Evolutionary conservation across 2,113 vertebrate genomes (phyloP), one percentile per base, ranked within the genome.

Genomic region (Meleagris gallopavo): DNA sequence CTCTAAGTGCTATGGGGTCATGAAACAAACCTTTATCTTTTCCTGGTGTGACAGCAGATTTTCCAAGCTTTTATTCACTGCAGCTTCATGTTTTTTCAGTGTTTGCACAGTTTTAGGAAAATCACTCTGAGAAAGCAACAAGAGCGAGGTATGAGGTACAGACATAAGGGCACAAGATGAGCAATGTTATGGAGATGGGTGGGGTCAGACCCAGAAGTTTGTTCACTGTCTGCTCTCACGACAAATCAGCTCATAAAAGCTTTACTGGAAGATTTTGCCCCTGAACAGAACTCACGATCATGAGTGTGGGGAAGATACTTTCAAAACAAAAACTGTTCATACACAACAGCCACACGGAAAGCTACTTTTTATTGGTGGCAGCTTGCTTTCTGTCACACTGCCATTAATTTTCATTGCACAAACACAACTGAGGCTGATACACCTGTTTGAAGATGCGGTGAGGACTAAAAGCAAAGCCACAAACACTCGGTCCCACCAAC

Each of bases 21-120:
- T 34, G 34, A 55, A 76, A 95, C 94, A 83, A 91, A 97, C 95
- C 93, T 95, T 73, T 22, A 94, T 10, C 32, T 11, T 2, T 2
- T 50, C 7, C 55, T 57, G 24, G n/a, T 89, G 43, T 10, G 20
- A 6, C 62, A 83, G n/a, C 60, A 96, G 80, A 0, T 52, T 77
- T 81, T 2, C 4, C 36, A 88, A 67, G 8, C 1, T 57, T 71
- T 62, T 1, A 30, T 62, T 17, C 76, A 94, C 32, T 0, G 1
- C 24, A 77, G 43, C 55, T 88, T 81, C 43, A 0, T 20, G 15
- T 4, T 4, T 16, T 77, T 85, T 41, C n/a, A 61, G 2, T 6
- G 7, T 2, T 89, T 52, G 0, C 64, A 94, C 57, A 34, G 13
- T 43, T 41, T 8, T 22, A 70, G 40, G 9, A 18, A 90, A 25